Evolutionary conservation across 1,140 invertebrate genomes (phyloP).

Genomic region (Dreissena rostriformis): DNA sequence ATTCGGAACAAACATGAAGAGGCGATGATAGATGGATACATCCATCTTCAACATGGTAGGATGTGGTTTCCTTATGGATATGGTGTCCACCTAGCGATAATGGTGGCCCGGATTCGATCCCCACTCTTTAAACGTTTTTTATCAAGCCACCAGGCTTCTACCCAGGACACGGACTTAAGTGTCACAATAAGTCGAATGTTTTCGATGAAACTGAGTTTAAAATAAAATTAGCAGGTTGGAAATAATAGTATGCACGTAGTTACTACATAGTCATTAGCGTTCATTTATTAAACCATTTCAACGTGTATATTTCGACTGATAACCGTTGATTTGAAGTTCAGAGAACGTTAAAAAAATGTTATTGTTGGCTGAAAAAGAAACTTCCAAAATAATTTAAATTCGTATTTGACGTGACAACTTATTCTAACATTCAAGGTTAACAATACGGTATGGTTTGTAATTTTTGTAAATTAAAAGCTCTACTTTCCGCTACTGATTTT

Average conservation of each 20-base stretch:
- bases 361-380: background rate
- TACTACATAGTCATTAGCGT: too few relatives aligned
- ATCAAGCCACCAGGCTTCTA: too few relatives aligned
- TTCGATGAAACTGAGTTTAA: too few relatives aligned
- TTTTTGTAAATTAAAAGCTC: background rate
- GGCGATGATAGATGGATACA: constrained; percentile 10
- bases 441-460: background rate
- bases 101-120: too few relatives aligned
- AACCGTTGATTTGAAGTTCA: background rate
- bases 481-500: background rate
- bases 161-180: too few relatives aligned
- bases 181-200: too few relatives aligned
- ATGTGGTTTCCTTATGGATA: background rate
- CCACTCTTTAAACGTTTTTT: too few relatives aligned
- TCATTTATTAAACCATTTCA: too few relatives aligned
- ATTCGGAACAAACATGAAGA: constrained; percentile 18
- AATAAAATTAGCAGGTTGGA: too few relatives aligned
- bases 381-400: background rate
- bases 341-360: background rate
- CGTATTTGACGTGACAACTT: background rate
- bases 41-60: constrained; percentile 37
- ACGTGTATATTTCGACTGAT: too few relatives aligned
- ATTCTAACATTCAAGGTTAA: background rate
- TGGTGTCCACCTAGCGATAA: too few relatives aligned
- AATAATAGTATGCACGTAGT: too few relatives aligned